These are phyloP conservation scores for Aspidiotus rigidus DNA, from an alignment of 2,888 invertebrate species.

Conservation along the genomic window DNA sequence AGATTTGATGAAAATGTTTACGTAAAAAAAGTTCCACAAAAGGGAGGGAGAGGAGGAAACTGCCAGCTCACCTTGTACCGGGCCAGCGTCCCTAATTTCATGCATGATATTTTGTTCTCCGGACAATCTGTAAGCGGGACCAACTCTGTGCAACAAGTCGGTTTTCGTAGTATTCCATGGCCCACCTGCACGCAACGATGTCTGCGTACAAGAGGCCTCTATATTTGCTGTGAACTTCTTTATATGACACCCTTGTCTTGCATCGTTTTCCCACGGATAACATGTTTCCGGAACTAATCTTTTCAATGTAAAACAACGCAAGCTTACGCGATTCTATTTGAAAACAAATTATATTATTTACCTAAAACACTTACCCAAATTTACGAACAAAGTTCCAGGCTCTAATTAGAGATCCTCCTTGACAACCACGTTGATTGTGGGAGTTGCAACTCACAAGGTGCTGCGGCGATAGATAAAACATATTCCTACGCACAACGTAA, in stretches of 20 bases:
- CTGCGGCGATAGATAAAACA: slow-evolving; percentile 62
- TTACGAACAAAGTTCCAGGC: slow-evolving; percentile 83
- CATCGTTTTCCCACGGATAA: slow-evolving; percentile 63
- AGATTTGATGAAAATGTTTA: background rate
- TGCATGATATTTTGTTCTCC: slow-evolving; percentile 80
- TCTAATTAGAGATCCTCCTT: slow-evolving; percentile 78
- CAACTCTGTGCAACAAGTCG: slow-evolving; percentile 56
- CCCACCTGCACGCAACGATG: background rate
- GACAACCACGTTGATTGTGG: slow-evolving; percentile 67
- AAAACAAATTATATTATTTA: too few relatives aligned
- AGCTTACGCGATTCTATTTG: too few relatives aligned
- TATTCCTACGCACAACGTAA: background rate
- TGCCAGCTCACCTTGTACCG: slow-evolving; percentile 65
- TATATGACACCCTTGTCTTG: slow-evolving; percentile 55
- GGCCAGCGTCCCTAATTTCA: slow-evolving; percentile 81
- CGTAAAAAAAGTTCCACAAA: background rate
- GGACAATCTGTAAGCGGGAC: slow-evolving; percentile 65
- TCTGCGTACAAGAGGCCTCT: slow-evolving; percentile 36
- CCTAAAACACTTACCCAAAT: slow-evolving; percentile 52
- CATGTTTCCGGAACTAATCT: slow-evolving; percentile 79
- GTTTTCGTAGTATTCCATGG: slow-evolving; percentile 21
- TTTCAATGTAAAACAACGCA: background rate
- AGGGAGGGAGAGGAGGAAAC: background rate
- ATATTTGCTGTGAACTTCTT: slow-evolving; percentile 36
- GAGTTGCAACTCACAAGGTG: slow-evolving; percentile 69